Conservation (phyloP, 2,888 invertebrate species). For the Sphaerophoria rueppellii region DNA sequence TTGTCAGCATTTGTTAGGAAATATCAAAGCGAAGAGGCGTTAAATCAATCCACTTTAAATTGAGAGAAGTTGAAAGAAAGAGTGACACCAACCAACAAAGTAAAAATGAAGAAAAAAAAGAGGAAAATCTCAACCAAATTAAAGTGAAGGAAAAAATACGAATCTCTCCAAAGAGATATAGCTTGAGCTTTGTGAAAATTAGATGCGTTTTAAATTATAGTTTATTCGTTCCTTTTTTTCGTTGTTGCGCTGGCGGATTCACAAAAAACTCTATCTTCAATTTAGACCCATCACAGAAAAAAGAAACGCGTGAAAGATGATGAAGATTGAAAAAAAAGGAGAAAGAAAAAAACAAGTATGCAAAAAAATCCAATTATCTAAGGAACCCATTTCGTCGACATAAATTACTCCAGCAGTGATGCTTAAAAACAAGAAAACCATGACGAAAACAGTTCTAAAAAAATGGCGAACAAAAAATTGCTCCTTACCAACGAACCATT, state of each 20-base stretch:
- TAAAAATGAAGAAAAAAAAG: neutral
- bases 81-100: slow-evolving; percentile 3
- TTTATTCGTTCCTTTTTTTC: slow-evolving; percentile 12
- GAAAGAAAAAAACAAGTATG: slow-evolving; percentile 11
- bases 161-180: neutral
- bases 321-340: slow-evolving; percentile 47
- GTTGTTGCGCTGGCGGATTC: slow-evolving; percentile 9
- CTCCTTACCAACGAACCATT: slow-evolving; percentile 56
- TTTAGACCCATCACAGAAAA: neutral
- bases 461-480: slow-evolving; percentile 23
- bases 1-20: slow-evolving; percentile 21
- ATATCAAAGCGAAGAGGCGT: slow-evolving; percentile 37
- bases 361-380: slow-evolving; percentile 74
- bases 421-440: slow-evolving; percentile 70
- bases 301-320: slow-evolving; percentile 62
- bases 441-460: slow-evolving; percentile 67
- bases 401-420: slow-evolving; percentile 74
- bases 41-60: slow-evolving; percentile 48
- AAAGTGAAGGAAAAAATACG: neutral
- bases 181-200: slow-evolving; percentile 44
- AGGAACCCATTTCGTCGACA: slow-evolving; percentile 74
- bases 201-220: slow-evolving; percentile 63
- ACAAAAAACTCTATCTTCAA: slow-evolving; percentile 33
- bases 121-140: slow-evolving; percentile 8
- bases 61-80: slow-evolving; percentile 9